Conservation (phyloP, 30 jellyfish, hydroid and myxozoan genomes). For the Rhopilema esculentum region DNA sequence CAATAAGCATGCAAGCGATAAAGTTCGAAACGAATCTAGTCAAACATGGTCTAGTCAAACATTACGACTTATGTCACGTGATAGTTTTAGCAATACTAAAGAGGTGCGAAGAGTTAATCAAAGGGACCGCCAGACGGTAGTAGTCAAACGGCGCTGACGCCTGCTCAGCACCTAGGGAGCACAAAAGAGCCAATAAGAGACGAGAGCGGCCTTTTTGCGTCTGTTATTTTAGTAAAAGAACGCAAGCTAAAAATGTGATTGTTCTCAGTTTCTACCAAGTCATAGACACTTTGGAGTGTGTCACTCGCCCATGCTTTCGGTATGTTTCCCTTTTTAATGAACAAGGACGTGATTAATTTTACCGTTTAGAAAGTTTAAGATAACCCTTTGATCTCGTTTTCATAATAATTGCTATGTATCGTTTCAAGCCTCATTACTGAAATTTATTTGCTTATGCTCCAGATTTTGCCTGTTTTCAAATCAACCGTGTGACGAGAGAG, state of each 20-base stretch:
- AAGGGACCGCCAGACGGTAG: conserved; percentile 71
- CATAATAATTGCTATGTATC: neutral
- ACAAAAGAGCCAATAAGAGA: conserved; percentile 47
- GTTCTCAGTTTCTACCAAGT: conserved; percentile 39
- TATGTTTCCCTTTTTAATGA: neutral
- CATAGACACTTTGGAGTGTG: conserved; percentile 54
- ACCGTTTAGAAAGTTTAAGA: neutral
- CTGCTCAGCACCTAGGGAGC: conserved; percentile 70
- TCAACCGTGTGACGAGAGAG: no score
- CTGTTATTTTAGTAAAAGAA: conserved; percentile 45
- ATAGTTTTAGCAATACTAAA: conserved; percentile 32
- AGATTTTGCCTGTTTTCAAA: neutral
- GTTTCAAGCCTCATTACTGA: neutral
- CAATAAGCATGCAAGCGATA: neutral
- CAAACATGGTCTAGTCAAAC: neutral
- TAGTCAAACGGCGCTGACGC: conserved; percentile 58
- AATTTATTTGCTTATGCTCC: neutral
- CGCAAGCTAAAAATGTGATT: conserved; percentile 26
- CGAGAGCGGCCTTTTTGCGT: conserved; percentile 70
- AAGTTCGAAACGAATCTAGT: neutral
- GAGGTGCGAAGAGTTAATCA: conserved; percentile 56
- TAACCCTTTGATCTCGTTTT: neutral
- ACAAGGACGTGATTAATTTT: neutral
- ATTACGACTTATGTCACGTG: conserved; percentile 40
- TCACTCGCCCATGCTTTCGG: conserved; percentile 6